Conservation (phyloP, 1,140 invertebrate species). For the Danaus plexippus region DNA sequence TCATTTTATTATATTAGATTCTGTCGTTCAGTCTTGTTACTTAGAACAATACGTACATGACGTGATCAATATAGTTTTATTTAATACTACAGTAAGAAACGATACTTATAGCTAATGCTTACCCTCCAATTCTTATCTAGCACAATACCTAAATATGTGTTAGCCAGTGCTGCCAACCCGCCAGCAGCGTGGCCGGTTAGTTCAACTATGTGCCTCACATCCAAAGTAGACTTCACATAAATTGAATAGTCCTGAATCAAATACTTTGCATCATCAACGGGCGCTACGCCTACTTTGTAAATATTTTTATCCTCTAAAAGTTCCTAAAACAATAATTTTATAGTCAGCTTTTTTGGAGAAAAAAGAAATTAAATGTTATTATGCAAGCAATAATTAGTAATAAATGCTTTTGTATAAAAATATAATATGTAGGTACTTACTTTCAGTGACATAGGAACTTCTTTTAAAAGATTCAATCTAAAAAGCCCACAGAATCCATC, state of each 20-base stretch:
- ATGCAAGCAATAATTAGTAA: constrained; percentile 2
- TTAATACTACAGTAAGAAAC: not conserved
- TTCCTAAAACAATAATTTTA: constrained; percentile 53
- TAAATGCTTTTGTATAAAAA: constrained; percentile 2
- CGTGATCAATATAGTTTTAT: too few species aligned
- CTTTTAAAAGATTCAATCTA: constrained; percentile 72
- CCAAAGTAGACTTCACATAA: constrained; percentile 76
- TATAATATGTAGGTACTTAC: constrained; percentile 27
- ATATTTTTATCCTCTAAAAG: constrained; percentile 69
- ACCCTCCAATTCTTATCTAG: constrained; percentile 78
- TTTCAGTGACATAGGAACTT: constrained; percentile 66
- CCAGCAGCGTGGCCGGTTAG: constrained; percentile 65
- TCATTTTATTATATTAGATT: too few species aligned
- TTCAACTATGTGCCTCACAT: constrained; percentile 78
- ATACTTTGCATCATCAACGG: constrained; percentile 80
- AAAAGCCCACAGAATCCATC: constrained; percentile 77
- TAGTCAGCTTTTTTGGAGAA: not conserved
- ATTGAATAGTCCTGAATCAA: constrained; percentile 78
- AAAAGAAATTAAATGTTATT: not conserved
- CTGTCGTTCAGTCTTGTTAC: too few species aligned
- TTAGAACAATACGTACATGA: too few species aligned
- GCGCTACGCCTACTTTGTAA: constrained; percentile 84
- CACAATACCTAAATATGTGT: constrained; percentile 71
- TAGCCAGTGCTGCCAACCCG: constrained; percentile 74
- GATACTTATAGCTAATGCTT: constrained; percentile 13